Evolutionary conservation across 2,888 invertebrate genomes (phyloP).

Genomic region (Sturmia bella): DNA sequence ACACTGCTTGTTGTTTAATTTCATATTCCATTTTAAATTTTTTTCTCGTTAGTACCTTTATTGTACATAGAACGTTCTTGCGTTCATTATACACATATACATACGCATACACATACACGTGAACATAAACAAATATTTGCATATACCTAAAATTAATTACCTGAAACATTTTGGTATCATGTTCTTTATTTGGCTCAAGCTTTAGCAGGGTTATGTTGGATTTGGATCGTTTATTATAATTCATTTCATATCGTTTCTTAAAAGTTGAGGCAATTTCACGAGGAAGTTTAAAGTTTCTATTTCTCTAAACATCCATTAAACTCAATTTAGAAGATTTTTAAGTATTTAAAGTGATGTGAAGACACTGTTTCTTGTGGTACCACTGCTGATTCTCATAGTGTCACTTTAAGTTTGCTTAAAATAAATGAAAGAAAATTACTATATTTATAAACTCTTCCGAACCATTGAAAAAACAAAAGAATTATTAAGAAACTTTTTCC

Average conservation of each 20-base stretch:
- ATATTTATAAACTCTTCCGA: constrained; percentile 49
- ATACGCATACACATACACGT: background rate
- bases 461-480: constrained; percentile 32
- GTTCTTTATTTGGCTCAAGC: constrained; percentile 26
- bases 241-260: constrained; percentile 36
- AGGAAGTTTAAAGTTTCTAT: constrained; percentile 16
- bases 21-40: constrained; percentile 11
- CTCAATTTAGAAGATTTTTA: no score
- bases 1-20: constrained; percentile 28
- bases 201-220: constrained; percentile 26
- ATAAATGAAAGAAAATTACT: constrained; percentile 24
- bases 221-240: constrained; percentile 42
- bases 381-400: constrained; percentile 55
- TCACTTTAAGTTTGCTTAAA: constrained; percentile 42
- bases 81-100: background rate
- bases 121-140: background rate
- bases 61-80: background rate
- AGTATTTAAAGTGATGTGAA: constrained; percentile 25
- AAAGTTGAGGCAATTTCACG: constrained; percentile 43
- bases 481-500: constrained; percentile 61
- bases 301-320: background rate
- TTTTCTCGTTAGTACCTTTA: constrained; percentile 2
- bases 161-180: constrained; percentile 62
- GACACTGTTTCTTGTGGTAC: constrained; percentile 12
- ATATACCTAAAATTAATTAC: constrained; percentile 62